A percentile compares a stretch with the other conserved stretches of the same genome.
Conservation (phyloP, 2,113 vertebrate genomes). For the Dicentrarchus labrax region DNA sequence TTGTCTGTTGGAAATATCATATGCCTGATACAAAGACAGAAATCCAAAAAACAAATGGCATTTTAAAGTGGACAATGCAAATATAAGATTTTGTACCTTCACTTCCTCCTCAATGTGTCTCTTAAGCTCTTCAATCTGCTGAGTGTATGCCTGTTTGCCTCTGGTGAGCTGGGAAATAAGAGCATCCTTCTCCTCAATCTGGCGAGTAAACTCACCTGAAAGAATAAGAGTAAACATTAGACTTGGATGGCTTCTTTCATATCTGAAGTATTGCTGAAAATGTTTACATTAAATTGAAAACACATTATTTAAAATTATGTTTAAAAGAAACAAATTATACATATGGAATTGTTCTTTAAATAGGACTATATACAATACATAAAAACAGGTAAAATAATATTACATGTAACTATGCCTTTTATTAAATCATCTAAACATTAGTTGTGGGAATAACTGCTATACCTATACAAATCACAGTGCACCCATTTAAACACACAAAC, state of each 20-base stretch:
- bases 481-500: not conserved
- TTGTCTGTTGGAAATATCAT: too few relatives aligned
- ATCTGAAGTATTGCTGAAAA: not conserved
- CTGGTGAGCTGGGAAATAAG: slow-evolving; percentile 88
- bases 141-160: slow-evolving; percentile 87
- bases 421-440: not conserved
- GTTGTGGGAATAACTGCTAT: not conserved
- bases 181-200: slow-evolving; percentile 88
- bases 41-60: too few relatives aligned
- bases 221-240: not conserved
- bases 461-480: not conserved
- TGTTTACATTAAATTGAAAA: not conserved
- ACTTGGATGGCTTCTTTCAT: not conserved
- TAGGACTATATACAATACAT: not conserved
- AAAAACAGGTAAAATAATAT: not conserved
- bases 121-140: slow-evolving; percentile 89
- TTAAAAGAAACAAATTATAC: not conserved
- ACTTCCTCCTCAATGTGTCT: slow-evolving; percentile 90
- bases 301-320: not conserved
- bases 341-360: not conserved
- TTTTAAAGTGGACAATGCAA: not conserved
- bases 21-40: too few relatives aligned
- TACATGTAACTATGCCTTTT: not conserved
- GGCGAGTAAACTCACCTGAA: slow-evolving; percentile 85
- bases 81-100: slow-evolving; percentile 55